These are phyloP conservation scores for Gobio occitaniae DNA, from an alignment of 2,797 vertebrate genomes.

Conservation along the genomic window DNA sequence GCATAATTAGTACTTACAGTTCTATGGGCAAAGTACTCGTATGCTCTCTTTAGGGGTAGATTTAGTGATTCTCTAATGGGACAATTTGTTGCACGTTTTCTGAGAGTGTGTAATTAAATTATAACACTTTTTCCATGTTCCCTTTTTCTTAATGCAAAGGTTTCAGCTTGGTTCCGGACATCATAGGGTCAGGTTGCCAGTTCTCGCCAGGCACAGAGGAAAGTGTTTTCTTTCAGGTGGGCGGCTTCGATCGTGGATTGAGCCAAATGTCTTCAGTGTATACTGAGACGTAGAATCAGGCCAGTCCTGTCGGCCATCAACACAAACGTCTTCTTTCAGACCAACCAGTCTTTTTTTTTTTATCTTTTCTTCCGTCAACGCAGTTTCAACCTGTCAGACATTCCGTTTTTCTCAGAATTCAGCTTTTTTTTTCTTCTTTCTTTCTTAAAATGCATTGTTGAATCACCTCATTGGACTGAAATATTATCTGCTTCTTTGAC, in stretches of 20 bases:
- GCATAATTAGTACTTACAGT: not conserved
- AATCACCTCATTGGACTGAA: conserved; percentile 34
- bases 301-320: not conserved
- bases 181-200: conserved; percentile 83
- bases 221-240: conserved; percentile 90
- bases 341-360: not conserved
- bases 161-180: conserved; percentile 85
- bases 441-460: not conserved
- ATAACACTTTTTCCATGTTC: not conserved
- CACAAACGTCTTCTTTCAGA: not conserved
- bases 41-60: not conserved
- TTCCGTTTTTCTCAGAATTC: not conserved
- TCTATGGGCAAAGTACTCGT: not conserved
- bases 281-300: conserved; percentile 87
- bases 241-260: conserved; percentile 93
- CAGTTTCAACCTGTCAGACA: not conserved
- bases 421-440: too few species aligned
- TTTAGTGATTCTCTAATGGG: not conserved
- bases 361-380: not conserved
- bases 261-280: conserved; percentile 95
- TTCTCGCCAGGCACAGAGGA: conserved; percentile 85
- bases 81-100: not conserved
- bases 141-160: conserved; percentile 73
- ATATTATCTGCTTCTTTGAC: not conserved
- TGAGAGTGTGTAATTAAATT: not conserved